Conservation (phyloP, 2,888 invertebrate species). For the Seladonia tumulorum region DNA sequence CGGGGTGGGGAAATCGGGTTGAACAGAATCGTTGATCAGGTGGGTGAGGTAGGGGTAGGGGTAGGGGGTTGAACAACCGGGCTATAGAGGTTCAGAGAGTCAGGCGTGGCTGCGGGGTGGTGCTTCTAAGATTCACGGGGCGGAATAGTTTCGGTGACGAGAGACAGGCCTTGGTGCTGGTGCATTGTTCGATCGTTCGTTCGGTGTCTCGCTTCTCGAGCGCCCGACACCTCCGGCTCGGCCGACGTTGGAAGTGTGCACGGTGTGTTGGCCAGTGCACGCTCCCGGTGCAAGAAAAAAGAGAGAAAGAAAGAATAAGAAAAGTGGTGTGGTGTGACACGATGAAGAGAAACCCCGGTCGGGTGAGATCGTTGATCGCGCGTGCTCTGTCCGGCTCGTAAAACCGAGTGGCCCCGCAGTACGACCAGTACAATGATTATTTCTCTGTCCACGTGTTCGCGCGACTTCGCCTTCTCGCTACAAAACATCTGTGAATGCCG, state of each 20-base stretch:
- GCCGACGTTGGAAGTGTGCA: constrained; percentile 34
- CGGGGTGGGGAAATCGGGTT: background rate
- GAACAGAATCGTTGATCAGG: background rate
- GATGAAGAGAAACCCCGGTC: constrained; percentile 27
- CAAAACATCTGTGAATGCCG: constrained; percentile 59
- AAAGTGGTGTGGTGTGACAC: constrained; percentile 21
- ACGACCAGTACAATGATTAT: constrained; percentile 13
- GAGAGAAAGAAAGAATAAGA: constrained; percentile 62
- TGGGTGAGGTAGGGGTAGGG: too few species aligned
- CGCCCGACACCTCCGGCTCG: constrained; percentile 9
- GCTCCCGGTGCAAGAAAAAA: constrained; percentile 52
- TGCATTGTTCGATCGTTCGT: constrained; percentile 49
- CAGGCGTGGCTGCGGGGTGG: background rate
- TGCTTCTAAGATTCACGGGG: constrained; percentile 32
- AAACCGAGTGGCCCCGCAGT: constrained; percentile 25
- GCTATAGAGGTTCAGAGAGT: background rate
- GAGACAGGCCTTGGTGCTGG: constrained; percentile 61
- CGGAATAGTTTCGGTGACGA: constrained; percentile 23
- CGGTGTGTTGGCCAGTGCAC: constrained; percentile 13
- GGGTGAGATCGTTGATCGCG: constrained; percentile 24
- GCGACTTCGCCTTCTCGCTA: constrained; percentile 47
- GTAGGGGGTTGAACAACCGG: background rate
- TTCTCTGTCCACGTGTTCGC: constrained; percentile 45
- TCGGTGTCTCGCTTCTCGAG: constrained; percentile 18
- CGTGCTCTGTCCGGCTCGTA: constrained; percentile 46